These are phyloP conservation scores for Callocephalon fimbriatum DNA, from an alignment of 2,113 vertebrate genomes.

Conservation along the genomic window DNA sequence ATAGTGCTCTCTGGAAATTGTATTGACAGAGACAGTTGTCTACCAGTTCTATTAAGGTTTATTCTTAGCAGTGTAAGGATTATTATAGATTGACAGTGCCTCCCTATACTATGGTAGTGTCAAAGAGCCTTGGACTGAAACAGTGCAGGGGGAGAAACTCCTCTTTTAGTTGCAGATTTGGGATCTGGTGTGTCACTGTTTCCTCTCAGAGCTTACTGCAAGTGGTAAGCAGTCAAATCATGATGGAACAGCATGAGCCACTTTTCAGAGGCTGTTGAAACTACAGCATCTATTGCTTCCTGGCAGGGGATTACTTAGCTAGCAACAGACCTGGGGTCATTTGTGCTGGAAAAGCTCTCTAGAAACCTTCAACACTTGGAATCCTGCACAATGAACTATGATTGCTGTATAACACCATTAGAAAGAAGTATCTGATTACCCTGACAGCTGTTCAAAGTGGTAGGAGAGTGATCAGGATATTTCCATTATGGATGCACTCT, in stretches of 20 bases:
- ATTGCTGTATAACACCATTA: neutral
- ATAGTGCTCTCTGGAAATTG: neutral
- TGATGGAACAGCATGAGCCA: fast-evolving
- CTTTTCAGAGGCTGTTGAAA: neutral
- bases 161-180: neutral
- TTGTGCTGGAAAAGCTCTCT: neutral
- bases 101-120: neutral
- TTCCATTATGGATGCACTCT: neutral
- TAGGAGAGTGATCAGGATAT: neutral
- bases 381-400: neutral
- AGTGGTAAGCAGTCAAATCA: neutral
- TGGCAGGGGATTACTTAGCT: neutral
- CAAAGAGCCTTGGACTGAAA: neutral
- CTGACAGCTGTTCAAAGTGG: neutral
- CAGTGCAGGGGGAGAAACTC: neutral
- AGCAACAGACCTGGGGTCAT: neutral
- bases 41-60: neutral
- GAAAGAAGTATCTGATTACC: neutral
- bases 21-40: neutral
- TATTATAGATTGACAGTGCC: neutral
- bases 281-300: neutral
- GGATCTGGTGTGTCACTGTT: neutral
- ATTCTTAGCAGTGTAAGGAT: neutral
- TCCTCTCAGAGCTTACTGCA: neutral
- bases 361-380: neutral